A percentile compares a stretch with the other conserved stretches of the same genome.
phyloP scores from a whole-genome alignment of 53 echinoderm and acorn worm genomes.

The Henricia sp. region DNA sequence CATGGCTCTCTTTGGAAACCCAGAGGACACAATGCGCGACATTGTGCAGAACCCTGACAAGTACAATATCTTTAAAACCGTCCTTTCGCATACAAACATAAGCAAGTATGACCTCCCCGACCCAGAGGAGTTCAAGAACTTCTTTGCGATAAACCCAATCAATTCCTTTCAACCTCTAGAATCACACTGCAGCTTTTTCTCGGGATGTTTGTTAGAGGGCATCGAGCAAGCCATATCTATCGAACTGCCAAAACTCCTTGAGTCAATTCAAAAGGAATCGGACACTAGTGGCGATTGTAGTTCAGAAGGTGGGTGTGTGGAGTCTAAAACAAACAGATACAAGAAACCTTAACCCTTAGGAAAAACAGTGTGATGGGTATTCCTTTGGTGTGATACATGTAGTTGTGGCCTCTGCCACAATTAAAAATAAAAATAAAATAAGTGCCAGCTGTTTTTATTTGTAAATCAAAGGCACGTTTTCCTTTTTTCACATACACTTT shows the following conservation, averaged over 20 bases:
- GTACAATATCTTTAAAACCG: constrained; percentile 67
- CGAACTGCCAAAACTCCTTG: constrained; percentile 70
- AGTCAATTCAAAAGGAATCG: constrained; percentile 49
- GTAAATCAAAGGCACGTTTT: too few species aligned
- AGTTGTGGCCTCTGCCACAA: too few species aligned
- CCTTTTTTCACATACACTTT: too few species aligned
- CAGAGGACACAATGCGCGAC: constrained; percentile 63
- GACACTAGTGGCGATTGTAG: constrained; percentile 16
- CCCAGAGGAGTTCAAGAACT: constrained; percentile 62
- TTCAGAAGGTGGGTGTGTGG: constrained; percentile 9
- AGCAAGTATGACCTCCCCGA: constrained; percentile 84
- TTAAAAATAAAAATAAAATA: too few species aligned
- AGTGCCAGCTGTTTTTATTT: too few species aligned
- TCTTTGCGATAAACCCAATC: constrained; percentile 71
- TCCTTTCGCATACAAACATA: constrained; percentile 66
- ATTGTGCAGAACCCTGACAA: constrained; percentile 70
- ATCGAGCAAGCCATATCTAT: constrained; percentile 75
- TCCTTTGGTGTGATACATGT: too few species aligned
- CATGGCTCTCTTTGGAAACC: constrained; percentile 48
- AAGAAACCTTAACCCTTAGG: constrained; percentile 9
- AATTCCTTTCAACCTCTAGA: constrained; percentile 66
- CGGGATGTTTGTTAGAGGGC: constrained; percentile 65
- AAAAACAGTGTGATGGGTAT: background rate
- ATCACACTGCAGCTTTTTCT: constrained; percentile 62
- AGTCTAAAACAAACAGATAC: constrained; percentile 33